Conservation (phyloP, 2,113 vertebrate species). For the Morone chrysops region DNA sequence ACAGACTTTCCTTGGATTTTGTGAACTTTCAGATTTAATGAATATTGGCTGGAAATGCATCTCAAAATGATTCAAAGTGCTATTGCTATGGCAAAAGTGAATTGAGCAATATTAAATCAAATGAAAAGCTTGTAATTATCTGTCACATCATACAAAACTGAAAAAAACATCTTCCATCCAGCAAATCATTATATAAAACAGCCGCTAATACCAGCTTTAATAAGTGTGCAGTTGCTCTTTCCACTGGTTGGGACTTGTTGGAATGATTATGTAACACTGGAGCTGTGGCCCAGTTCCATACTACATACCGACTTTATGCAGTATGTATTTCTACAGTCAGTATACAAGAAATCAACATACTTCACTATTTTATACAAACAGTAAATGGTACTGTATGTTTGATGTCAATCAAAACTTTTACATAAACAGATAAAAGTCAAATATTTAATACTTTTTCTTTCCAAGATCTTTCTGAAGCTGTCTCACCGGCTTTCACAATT, state of each 20-base stretch:
- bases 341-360: background rate
- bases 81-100: background rate
- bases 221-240: background rate
- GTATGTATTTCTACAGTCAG: background rate
- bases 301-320: too few species aligned
- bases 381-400: too few species aligned
- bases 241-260: background rate
- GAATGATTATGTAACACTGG: background rate
- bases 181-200: background rate
- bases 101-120: background rate
- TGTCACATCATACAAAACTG: background rate
- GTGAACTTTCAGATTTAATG: background rate
- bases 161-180: background rate
- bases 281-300: background rate
- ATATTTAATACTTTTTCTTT: too few species aligned
- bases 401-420: too few species aligned
- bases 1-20: background rate
- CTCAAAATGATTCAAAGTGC: background rate
- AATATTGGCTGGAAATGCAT: background rate
- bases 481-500: too few species aligned
- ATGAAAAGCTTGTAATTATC: background rate
- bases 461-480: too few species aligned
- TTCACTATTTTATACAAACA: background rate
- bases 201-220: background rate
- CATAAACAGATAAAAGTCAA: too few species aligned